Conservation (phyloP, 2,888 invertebrate genomes). For the Craniophora ligustri region DNA sequence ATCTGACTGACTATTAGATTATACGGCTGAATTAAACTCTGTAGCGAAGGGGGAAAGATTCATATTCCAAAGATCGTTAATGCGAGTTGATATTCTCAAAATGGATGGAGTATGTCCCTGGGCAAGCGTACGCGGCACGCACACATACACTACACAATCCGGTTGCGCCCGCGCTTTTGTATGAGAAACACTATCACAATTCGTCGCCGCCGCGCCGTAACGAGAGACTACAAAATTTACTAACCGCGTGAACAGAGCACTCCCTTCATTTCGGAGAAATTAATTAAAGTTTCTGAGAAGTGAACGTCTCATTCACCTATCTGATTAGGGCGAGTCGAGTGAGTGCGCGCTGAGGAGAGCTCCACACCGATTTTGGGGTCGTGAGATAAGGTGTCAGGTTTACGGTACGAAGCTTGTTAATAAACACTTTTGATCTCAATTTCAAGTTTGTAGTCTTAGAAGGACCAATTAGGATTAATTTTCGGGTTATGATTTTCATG, state of each 20-base stretch:
- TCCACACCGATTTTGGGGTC: conserved; percentile 48
- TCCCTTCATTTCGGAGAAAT: conserved; percentile 79
- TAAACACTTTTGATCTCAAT: conserved; percentile 39
- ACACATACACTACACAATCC: conserved; percentile 65
- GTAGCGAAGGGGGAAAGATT: conserved; percentile 53
- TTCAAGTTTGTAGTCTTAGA: conserved; percentile 3
- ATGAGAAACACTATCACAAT: conserved; percentile 70
- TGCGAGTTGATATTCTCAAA: conserved; percentile 54
- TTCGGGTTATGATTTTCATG: too few species aligned
- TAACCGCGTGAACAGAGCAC: conserved; percentile 69
- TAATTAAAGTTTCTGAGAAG: conserved; percentile 81
- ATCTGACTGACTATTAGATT: conserved; percentile 49
- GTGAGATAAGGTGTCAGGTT: conserved; percentile 63
- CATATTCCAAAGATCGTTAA: conserved; percentile 50
- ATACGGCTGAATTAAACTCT: conserved; percentile 57
- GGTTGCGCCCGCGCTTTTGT: conserved; percentile 68
- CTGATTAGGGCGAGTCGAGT: conserved; percentile 66
- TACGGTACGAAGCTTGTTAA: conserved; percentile 41
- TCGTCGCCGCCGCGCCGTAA: conserved; percentile 68
- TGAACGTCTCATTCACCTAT: conserved; percentile 74
- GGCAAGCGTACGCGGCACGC: conserved; percentile 52
- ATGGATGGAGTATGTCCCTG: conserved; percentile 58
- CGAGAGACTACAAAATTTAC: conserved; percentile 72
- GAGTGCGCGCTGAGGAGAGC: conserved; percentile 40
- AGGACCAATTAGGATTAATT: too few species aligned